A percentile compares a stretch with the other conserved stretches of the same genome.
These are phyloP conservation scores for Bubo bubo DNA, from an alignment of 2,113 vertebrate genomes.

Conservation along the genomic window DNA sequence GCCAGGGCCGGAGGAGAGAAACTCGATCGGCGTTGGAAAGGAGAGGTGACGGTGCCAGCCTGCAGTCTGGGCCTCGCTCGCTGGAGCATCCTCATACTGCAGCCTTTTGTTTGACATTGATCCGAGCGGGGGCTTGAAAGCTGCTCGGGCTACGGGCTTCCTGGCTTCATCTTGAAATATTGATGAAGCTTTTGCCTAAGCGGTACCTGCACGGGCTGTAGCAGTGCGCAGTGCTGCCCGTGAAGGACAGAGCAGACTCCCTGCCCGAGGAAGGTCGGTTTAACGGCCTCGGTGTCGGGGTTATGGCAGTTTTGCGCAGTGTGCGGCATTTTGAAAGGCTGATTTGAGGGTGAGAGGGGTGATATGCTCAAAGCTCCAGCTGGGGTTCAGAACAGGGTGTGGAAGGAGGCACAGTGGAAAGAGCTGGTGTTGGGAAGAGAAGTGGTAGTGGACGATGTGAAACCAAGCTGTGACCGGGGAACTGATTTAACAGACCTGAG, in stretches of 20 bases:
- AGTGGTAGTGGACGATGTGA: not conserved
- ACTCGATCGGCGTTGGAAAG: not conserved
- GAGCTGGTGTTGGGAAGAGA: not conserved
- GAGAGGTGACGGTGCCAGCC: not conserved
- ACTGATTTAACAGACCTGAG: not conserved
- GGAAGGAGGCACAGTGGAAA: not conserved
- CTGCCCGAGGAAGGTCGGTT: not conserved
- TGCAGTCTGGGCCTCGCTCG: not conserved
- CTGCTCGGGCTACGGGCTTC: not conserved
- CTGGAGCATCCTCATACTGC: not conserved
- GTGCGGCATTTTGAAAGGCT: not conserved
- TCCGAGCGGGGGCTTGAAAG: not conserved
- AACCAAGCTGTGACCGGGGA: not conserved
- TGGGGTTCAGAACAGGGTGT: not conserved
- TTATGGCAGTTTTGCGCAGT: accelerated
- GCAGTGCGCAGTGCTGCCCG: accelerated
- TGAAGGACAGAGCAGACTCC: not conserved
- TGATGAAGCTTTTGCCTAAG: slow-evolving; percentile 6
- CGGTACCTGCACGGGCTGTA: not conserved
- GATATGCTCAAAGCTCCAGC: not conserved
- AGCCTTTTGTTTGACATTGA: slow-evolving; percentile 29
- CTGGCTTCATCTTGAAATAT: not conserved
- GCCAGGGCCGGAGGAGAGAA: not conserved
- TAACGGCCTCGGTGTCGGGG: accelerated
- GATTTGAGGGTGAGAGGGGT: not conserved